phyloP scores from a whole-genome alignment of 1,140 invertebrate species.

The Drosophila arizonae region DNA sequence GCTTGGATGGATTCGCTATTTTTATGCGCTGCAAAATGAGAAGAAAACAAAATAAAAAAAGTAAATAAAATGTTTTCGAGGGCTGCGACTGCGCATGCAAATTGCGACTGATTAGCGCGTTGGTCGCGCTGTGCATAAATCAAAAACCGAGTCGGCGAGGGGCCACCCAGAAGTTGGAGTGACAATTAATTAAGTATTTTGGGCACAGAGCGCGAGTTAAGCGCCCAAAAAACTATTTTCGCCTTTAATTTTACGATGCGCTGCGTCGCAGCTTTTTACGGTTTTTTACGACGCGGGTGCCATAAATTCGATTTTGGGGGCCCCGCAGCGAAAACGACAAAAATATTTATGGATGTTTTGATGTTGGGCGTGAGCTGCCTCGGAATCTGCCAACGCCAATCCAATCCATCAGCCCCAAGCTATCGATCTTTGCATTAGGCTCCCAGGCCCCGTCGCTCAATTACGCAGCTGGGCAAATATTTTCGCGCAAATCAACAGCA shows the following conservation, averaged over 20 bases:
- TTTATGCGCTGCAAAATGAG: slow-evolving; percentile 52
- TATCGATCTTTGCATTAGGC: slow-evolving; percentile 3
- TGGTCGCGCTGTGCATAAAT: slow-evolving; percentile 70
- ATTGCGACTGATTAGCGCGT: slow-evolving; percentile 61
- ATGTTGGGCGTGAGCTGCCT: slow-evolving; percentile 67
- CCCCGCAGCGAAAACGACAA: slow-evolving; percentile 58
- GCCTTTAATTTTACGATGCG: slow-evolving; percentile 69
- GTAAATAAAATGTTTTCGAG: slow-evolving; percentile 22
- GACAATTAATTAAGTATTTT: slow-evolving; percentile 77
- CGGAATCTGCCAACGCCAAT: slow-evolving; percentile 54
- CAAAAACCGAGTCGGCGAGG: slow-evolving; percentile 52
- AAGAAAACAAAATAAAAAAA: slow-evolving; percentile 31
- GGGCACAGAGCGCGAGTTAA: slow-evolving; percentile 58
- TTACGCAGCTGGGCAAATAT: slow-evolving; percentile 64
- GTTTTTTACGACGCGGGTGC: slow-evolving; percentile 67
- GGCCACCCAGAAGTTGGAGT: slow-evolving; percentile 67
- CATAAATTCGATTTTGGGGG: slow-evolving; percentile 59
- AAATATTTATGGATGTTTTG: slow-evolving; percentile 79
- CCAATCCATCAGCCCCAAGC: slow-evolving; percentile 17
- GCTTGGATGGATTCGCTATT: slow-evolving; percentile 30
- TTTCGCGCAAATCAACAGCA: slow-evolving; percentile 52
- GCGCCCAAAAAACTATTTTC: slow-evolving; percentile 73
- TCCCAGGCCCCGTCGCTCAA: slow-evolving; percentile 39
- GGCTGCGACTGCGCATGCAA: slow-evolving; percentile 60
- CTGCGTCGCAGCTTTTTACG: slow-evolving; percentile 55